Percentiles rank a stretch among this genome's conserved stretches.
Conservation (phyloP, 2,888 invertebrate species). For the Chloroclystis v-ata region DNA sequence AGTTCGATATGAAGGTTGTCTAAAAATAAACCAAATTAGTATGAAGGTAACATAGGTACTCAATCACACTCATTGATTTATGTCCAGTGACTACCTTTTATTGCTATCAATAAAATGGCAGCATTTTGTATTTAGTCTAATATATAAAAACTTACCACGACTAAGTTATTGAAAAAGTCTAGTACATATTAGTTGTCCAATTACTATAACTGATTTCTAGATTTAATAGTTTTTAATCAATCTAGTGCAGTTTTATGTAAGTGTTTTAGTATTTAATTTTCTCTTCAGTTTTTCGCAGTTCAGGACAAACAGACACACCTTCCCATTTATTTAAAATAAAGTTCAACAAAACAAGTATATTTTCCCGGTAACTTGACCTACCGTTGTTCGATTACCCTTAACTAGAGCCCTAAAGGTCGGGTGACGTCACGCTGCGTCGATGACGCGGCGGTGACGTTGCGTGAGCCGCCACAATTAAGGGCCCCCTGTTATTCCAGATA, state of each 20-base stretch:
- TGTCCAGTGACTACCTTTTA: background rate
- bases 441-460: conserved; percentile 41
- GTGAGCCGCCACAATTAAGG: conserved; percentile 26
- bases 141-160: no score
- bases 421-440: conserved; percentile 45
- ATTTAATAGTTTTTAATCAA: no score
- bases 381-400: conserved; percentile 9
- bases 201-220: no score
- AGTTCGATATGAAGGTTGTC: conserved; percentile 17
- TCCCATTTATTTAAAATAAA: no score
- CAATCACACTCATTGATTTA: background rate
- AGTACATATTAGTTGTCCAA: no score
- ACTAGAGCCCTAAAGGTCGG: conserved; percentile 24
- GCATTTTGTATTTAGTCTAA: background rate
- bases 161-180: no score
- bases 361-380: conserved; percentile 10
- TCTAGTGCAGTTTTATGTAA: no score
- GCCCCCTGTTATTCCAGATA: conserved; percentile 8
- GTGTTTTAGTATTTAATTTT: no score
- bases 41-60: background rate
- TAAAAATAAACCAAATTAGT: conserved; percentile 21
- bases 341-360: background rate
- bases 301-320: no score
- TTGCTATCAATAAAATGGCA: background rate
- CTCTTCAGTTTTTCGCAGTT: no score